phyloP scores from a whole-genome alignment of 2,797 vertebrate species.

The Chromobotia macracanthus region DNA sequence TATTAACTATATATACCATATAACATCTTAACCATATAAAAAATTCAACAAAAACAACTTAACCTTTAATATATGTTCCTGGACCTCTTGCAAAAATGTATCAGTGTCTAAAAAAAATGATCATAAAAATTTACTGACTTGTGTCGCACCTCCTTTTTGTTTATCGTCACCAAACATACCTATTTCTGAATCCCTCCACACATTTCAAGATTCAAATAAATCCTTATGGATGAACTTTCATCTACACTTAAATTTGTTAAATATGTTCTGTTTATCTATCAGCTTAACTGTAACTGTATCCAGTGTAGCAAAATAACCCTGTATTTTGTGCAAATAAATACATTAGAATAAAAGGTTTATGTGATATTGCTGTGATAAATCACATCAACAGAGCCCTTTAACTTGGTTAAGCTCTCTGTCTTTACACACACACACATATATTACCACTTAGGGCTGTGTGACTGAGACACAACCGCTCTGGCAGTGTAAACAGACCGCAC shows the following conservation, averaged over 20 bases:
- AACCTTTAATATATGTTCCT: not conserved
- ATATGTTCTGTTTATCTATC: too few species aligned
- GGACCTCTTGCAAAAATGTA: not conserved
- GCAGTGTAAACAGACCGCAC: conserved; percentile 72
- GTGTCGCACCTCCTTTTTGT: too few species aligned
- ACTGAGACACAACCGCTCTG: conserved; percentile 67
- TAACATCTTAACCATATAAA: not conserved
- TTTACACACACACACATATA: conserved; percentile 36
- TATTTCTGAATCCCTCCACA: too few species aligned
- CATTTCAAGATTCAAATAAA: too few species aligned
- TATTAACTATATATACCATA: too few species aligned
- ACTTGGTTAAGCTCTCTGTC: not conserved
- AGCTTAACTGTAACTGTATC: not conserved
- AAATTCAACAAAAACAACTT: not conserved
- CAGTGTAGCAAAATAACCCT: not conserved
- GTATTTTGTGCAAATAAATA: not conserved
- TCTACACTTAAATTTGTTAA: too few species aligned
- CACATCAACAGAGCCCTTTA: not conserved
- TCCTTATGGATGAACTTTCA: too few species aligned
- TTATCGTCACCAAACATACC: too few species aligned
- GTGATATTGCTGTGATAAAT: not conserved
- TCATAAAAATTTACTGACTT: too few species aligned
- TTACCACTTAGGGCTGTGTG: conserved; percentile 39
- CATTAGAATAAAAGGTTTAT: not conserved
- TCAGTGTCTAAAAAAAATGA: too few species aligned